A percentile compares a stretch with the other conserved stretches of the same genome.
These are phyloP conservation scores for Apostichopus leukothele DNA, from an alignment of 53 echinoderm and acorn worm species.

Conservation along the genomic window DNA sequence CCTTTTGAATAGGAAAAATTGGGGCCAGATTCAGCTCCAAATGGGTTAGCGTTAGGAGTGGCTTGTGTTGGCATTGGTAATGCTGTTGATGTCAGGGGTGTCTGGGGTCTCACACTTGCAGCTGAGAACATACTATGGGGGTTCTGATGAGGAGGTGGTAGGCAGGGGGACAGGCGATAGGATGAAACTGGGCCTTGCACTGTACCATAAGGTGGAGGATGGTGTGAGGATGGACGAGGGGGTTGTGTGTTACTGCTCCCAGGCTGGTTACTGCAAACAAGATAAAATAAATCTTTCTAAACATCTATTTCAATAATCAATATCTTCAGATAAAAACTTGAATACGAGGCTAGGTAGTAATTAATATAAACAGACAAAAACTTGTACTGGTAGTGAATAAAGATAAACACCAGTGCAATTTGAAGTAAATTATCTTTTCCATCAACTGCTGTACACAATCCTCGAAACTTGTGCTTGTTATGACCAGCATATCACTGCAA, in stretches of 20 bases:
- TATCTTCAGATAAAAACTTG: no score
- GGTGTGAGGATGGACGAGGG: conserved; percentile 50
- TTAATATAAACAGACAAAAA: no score
- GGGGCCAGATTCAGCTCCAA: conserved; percentile 40
- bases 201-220: conserved; percentile 49
- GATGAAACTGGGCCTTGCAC: conserved; percentile 46
- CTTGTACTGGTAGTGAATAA: no score
- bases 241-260: conserved; percentile 43
- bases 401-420: no score
- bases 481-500: no score
- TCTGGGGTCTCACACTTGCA: conserved; percentile 87
- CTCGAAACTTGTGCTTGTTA: no score
- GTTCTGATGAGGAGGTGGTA: conserved; percentile 51
- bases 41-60: conserved; percentile 12
- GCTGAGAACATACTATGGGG: conserved; percentile 92
- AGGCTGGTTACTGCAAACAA: conserved; percentile 22
- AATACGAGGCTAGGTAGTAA: no score
- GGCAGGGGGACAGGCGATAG: conserved; percentile 41
- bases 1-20: conserved; percentile 32
- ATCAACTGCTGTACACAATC: no score
- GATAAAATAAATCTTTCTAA: not conserved
- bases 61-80: conserved; percentile 50
- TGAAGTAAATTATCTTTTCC: no score
- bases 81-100: conserved; percentile 88
- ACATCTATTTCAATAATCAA: no score